Conservation (phyloP, 2,888 invertebrate genomes). For the Luperina nickerlii region DNA sequence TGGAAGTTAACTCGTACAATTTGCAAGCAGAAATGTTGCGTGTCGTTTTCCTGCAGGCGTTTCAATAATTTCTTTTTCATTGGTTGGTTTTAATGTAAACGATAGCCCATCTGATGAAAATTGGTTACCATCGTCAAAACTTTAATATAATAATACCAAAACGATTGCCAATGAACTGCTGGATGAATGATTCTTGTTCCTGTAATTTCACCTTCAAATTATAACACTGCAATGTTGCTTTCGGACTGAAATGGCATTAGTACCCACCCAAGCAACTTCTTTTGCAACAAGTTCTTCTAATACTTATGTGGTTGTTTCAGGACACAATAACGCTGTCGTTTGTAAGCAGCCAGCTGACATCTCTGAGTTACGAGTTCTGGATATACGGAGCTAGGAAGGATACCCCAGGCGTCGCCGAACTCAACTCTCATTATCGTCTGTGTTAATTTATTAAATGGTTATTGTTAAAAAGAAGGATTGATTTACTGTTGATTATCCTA, state of each 20-base stretch:
- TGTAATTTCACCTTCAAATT: background rate
- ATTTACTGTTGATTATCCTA: slow-evolving; percentile 1
- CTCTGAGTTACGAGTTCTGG: slow-evolving; percentile 80
- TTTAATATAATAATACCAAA: background rate
- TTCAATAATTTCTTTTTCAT: too few relatives aligned
- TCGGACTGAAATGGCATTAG: background rate
- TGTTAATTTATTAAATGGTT: slow-evolving; percentile 40
- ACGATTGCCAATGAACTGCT: background rate
- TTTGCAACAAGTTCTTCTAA: background rate
- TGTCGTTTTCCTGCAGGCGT: slow-evolving; percentile 24
- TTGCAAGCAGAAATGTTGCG: slow-evolving; percentile 25
- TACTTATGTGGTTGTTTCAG: slow-evolving; percentile 66
- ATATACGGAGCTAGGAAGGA: slow-evolving; percentile 73
- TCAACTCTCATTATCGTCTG: slow-evolving; percentile 40
- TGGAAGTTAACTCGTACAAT: background rate
- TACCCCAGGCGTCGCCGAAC: background rate
- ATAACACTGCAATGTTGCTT: background rate
- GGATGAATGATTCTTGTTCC: background rate
- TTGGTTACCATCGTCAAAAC: accelerated
- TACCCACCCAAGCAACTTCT: background rate
- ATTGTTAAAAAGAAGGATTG: background rate
- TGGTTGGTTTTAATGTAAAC: too few relatives aligned
- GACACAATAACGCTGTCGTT: slow-evolving; percentile 76
- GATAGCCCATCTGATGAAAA: background rate
- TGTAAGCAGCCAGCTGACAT: slow-evolving; percentile 69